Evolutionary conservation across 2,113 vertebrate species (phyloP), one percentile per base, ranked within the genome.

Genomic region (Tor tambroides): DNA sequence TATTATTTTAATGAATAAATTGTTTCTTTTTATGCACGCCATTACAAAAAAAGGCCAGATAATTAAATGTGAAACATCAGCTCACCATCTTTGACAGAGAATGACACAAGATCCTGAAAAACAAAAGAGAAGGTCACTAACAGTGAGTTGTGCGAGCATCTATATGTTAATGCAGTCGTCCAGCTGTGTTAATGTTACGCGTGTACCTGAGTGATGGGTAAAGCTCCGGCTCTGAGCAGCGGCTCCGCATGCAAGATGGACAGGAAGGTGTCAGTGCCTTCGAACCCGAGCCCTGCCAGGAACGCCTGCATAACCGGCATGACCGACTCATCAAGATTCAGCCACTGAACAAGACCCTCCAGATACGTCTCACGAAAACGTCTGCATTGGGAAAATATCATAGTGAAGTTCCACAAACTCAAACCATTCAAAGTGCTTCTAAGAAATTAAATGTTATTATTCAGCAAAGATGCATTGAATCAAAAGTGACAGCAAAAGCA

Each of bases 301-400:
- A 99, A 99, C 0, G 97, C 98, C 32, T 92, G 92, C 97, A 99
- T 98, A 43, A 97, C 96, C 0, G 97, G 95, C 90, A 98, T 93
- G 74, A 99, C 97, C 0, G 96, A 92, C 43, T 96, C 93, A 0
- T 97, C 95, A 35, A 99, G 89, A 84, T 93, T 90, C 90, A 99
- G 92, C 97, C 97, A 98, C 9, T 77, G 90, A 84, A 98, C 96
- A 89, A 99, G 89, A 51, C 80, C 89, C 19, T 93, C 80, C 81
- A 97, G 93, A 79, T 96, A 97, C 84, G 93, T 91, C 0, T 82
- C 92, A 89, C 96, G 93, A 87, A 95, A 96, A 5, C 49, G 63
- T 63, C 94, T 95, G 90, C 23, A 67, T 38, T 54, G 21, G 61
- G 2, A 84, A 35, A 59, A 63, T 5, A 30, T 67, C 63, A 67